Evolutionary conservation across 2,113 vertebrate species (phyloP).

Genomic region (Herpetotheres cachinnans): DNA sequence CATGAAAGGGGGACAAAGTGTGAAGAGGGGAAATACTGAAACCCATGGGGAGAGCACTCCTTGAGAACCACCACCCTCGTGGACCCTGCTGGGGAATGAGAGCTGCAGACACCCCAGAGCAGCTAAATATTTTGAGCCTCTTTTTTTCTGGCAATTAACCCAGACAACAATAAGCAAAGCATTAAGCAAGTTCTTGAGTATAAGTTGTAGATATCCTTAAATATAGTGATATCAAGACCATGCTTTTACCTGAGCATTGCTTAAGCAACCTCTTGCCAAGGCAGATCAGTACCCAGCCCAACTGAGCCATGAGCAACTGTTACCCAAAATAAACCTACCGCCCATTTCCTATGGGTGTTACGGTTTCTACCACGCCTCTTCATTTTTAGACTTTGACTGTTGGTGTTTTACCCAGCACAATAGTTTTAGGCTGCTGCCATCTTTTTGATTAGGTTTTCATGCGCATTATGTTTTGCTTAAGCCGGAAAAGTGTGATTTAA

Average conservation of each 20-base stretch:
- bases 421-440: slow-evolving; percentile 35
- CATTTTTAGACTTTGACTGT: slow-evolving; percentile 23
- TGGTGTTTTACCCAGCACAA: slow-evolving; percentile 41
- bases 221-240: neutral
- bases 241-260: neutral
- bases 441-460: neutral
- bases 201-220: neutral
- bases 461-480: neutral
- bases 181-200: neutral
- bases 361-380: slow-evolving; percentile 26
- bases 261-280: neutral
- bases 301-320: neutral
- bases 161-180: neutral
- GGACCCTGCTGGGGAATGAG: neutral
- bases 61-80: neutral
- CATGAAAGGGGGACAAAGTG: neutral
- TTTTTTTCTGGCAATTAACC: neutral
- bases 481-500: slow-evolving; percentile 51
- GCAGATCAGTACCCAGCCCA: neutral
- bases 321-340: slow-evolving; percentile 24
- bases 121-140: neutral
- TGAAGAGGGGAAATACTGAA: neutral
- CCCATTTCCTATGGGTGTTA: neutral
- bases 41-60: neutral
- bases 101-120: neutral